phyloP scores from a whole-genome alignment of 2,888 invertebrate species.

The Plebejus melissa region DNA sequence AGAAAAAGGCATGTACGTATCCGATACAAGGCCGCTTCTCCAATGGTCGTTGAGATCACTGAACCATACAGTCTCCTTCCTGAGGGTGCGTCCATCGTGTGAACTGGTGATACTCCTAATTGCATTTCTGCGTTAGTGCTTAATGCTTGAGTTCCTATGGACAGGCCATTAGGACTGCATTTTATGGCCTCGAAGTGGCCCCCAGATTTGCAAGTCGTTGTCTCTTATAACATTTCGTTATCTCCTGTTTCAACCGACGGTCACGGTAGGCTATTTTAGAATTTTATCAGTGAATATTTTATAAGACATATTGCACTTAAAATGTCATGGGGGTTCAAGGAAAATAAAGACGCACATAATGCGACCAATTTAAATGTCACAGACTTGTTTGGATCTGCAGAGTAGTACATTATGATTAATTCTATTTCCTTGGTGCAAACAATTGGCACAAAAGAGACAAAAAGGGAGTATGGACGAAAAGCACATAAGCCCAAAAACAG shows the following conservation, averaged over 20 bases:
- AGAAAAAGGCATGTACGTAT: neutral
- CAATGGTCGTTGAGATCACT: slow-evolving; percentile 58
- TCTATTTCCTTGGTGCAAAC: too few species aligned
- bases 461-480: too few species aligned
- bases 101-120: slow-evolving; percentile 54
- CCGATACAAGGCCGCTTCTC: neutral
- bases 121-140: slow-evolving; percentile 58
- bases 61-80: slow-evolving; percentile 70
- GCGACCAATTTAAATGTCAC: too few species aligned
- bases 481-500: too few species aligned
- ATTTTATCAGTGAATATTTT: neutral
- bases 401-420: too few species aligned
- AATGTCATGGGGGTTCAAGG: too few species aligned
- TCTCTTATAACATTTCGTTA: neutral
- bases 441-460: too few species aligned
- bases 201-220: neutral
- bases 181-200: slow-evolving; percentile 8
- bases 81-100: slow-evolving; percentile 54
- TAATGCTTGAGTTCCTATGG: slow-evolving; percentile 36
- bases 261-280: neutral
- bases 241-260: neutral
- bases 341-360: too few species aligned
- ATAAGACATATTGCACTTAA: neutral
- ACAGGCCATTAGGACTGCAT: slow-evolving; percentile 28
- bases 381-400: too few species aligned